phyloP scores from a whole-genome alignment of 2,797 vertebrate species.

The Notolabrus celidotus region DNA sequence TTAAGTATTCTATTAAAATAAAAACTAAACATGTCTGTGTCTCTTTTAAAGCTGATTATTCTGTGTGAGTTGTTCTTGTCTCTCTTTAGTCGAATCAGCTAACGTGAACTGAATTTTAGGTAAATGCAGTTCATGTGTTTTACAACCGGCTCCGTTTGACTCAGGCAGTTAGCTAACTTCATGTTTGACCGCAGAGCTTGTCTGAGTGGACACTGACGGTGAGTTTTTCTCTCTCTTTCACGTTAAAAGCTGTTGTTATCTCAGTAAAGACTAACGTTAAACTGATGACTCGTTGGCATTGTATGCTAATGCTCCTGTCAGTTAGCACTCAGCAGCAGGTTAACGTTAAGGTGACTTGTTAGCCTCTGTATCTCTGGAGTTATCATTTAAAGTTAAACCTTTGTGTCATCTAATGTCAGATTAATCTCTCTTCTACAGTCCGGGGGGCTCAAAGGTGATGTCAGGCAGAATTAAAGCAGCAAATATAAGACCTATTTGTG shows the following conservation, averaged over 20 bases:
- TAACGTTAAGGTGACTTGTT: neutral
- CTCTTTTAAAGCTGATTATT: too few relatives aligned
- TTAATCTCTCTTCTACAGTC: too few relatives aligned
- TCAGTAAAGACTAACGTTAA: neutral
- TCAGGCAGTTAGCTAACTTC: neutral
- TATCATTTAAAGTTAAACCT: too few relatives aligned
- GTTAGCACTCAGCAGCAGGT: neutral
- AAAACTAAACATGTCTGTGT: too few relatives aligned
- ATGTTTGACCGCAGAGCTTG: neutral
- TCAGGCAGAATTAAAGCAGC: neutral
- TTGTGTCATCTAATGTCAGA: too few relatives aligned
- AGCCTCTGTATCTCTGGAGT: too few relatives aligned
- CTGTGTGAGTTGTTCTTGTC: accelerated
- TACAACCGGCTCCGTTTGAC: neutral
- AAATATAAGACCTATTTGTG: neutral
- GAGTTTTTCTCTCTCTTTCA: neutral
- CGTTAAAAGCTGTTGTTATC: neutral
- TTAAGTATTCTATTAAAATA: neutral
- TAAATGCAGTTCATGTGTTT: slow-evolving; percentile 7
- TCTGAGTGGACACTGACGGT: neutral
- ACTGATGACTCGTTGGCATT: neutral
- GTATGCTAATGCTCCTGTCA: neutral
- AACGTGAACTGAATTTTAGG: neutral
- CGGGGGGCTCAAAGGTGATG: too few relatives aligned
- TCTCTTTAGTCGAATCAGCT: slow-evolving; percentile 10